Evolutionary conservation across 1,140 invertebrate species (phyloP).

Genomic region (Drosophila pachea): DNA sequence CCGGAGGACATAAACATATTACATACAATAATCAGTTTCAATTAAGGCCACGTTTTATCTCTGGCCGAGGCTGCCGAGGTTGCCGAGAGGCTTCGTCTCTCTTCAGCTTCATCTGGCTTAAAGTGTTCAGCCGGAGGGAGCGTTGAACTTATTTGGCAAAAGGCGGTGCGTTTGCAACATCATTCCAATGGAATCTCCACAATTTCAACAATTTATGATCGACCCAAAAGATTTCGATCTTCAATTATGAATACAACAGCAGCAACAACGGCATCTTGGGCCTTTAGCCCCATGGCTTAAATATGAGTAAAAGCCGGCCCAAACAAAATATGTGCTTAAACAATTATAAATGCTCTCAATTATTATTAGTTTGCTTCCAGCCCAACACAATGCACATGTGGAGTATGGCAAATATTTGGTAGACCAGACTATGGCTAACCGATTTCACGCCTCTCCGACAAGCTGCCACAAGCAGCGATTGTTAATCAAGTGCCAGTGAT

Average conservation of each 20-base stretch:
- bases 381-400: constrained; percentile 39
- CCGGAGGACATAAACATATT: constrained; percentile 72
- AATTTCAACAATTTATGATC: constrained; percentile 55
- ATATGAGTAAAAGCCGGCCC: constrained; percentile 6
- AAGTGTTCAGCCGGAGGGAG: constrained; percentile 32
- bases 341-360: constrained; percentile 46
- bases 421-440: constrained; percentile 43
- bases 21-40: constrained; percentile 68
- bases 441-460: constrained; percentile 70
- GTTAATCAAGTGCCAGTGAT: constrained; percentile 66
- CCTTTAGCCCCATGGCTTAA: constrained; percentile 16
- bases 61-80: constrained; percentile 21
- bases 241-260: constrained; percentile 52
- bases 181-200: constrained; percentile 59
- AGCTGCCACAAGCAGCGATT: constrained; percentile 56
- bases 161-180: constrained; percentile 38
- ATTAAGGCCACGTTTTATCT: constrained; percentile 71
- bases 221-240: constrained; percentile 53
- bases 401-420: constrained; percentile 55
- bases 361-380: constrained; percentile 36
- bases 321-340: constrained; percentile 44
- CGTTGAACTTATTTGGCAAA: constrained; percentile 68
- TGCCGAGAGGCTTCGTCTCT: constrained; percentile 34
- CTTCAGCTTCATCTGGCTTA: constrained; percentile 8
- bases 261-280: constrained; percentile 9